Evolutionary conservation across 2,113 vertebrate species (phyloP), one percentile per base, ranked within the genome.

Genomic region (Enhydra lutris): DNA sequence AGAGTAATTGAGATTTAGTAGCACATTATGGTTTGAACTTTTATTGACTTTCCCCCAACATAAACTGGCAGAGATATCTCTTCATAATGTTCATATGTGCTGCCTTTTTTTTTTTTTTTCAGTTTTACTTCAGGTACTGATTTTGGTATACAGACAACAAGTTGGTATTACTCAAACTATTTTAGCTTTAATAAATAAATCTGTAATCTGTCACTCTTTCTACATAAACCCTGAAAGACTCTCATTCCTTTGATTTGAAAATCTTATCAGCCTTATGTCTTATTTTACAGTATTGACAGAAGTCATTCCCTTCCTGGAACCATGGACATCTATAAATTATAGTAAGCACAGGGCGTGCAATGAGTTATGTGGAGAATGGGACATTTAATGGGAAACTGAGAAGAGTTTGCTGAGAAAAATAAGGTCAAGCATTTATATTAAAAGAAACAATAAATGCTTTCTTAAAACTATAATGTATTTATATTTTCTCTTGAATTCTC

Each of bases 301-400:
- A 98, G 98, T 98, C 97, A 98, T 96, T 98, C 96, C 55, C 89
- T 95, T 98, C 94, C 97, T 97, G 6, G 59, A 98, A 95, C 87
- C 92, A 93, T n/a, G 96, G 65, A 74, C 96, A 98, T 98, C 96
- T 98, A 97, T 98, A 98, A 99, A 98, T 98, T 98, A 98, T 47
- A 98, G 95, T 24, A 39, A 93, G 91, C 82, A 96, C 88, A 95
- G 81, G 67, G 80, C 96, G 45, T 95, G 89, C 98, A 98, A 98
- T 98, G 97, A 98, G 89, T 98, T 98, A 97, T 97, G 90, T 94
- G 98, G 96, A 98, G 82, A 97, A 98, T 96, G 59, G 26, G 90
- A 96, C 95, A 81, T 97, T 97, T 96, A 97, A 98, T 83, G 89
- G 95, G 90, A 98, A 98, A 95, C 78, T 7, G 18, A 79, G 31